These are phyloP conservation scores for Microdon myrmicae DNA, from an alignment of 2,888 invertebrate genomes.

Conservation along the genomic window DNA sequence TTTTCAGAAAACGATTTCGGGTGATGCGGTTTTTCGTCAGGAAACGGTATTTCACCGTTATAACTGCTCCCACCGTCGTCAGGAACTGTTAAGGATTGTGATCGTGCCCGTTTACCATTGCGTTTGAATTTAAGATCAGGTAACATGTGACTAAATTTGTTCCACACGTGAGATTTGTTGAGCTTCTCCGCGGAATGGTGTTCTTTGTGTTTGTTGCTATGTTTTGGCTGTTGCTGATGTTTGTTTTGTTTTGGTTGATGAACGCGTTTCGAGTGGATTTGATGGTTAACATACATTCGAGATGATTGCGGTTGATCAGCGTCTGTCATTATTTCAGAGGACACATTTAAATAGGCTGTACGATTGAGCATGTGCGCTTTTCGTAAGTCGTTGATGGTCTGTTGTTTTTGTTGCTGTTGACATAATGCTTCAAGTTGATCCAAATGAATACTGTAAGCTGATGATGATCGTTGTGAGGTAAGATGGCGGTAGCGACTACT, in stretches of 20 bases:
- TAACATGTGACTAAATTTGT: slow-evolving; percentile 74
- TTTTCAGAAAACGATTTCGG: slow-evolving; percentile 46
- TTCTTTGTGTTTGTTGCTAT: slow-evolving; percentile 55
- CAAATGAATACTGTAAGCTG: slow-evolving; percentile 29
- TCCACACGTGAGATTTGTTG: slow-evolving; percentile 61
- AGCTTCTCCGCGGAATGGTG: slow-evolving; percentile 52
- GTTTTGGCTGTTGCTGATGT: slow-evolving; percentile 36
- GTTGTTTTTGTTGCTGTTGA: slow-evolving; percentile 40
- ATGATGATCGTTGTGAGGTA: slow-evolving; percentile 29
- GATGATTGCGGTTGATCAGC: slow-evolving; percentile 16
- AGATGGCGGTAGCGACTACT: slow-evolving; percentile 31
- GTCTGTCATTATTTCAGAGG: no score
- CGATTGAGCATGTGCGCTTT: slow-evolving; percentile 52
- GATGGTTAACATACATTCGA: slow-evolving; percentile 55
- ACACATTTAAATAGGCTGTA: slow-evolving; percentile 49
- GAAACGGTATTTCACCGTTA: no score
- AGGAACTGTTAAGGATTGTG: slow-evolving; percentile 78
- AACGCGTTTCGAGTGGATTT: slow-evolving; percentile 46
- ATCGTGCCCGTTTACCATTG: slow-evolving; percentile 77
- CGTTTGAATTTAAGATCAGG: slow-evolving; percentile 78
- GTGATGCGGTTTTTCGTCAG: slow-evolving; percentile 34
- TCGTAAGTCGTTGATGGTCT: slow-evolving; percentile 41
- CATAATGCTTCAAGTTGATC: slow-evolving; percentile 34
- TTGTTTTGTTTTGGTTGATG: slow-evolving; percentile 36
- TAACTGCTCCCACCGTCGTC: slow-evolving; percentile 69